Conservation (phyloP, 1,140 invertebrate genomes). For the Pantala flavescens region DNA sequence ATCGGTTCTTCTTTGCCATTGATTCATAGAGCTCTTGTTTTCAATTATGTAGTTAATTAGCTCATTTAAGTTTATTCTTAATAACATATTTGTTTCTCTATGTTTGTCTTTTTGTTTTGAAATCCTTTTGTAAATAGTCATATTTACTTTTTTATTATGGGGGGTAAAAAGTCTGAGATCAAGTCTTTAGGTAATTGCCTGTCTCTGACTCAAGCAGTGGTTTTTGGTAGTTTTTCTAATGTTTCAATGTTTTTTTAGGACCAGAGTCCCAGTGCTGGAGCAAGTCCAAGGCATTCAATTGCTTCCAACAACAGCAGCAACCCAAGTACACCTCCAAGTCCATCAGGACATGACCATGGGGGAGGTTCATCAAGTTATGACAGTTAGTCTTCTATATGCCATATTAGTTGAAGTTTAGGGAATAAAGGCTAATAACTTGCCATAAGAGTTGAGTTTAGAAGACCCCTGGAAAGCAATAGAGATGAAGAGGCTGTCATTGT, state of each 20-base stretch:
- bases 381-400: conserved; percentile 27
- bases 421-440: neutral
- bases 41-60: no score
- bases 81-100: no score
- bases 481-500: conserved; percentile 3
- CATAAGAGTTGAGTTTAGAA: neutral
- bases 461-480: neutral
- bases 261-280: conserved; percentile 32
- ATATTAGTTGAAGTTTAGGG: neutral
- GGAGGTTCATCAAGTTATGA: conserved; percentile 53
- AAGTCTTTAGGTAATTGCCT: no score
- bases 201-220: no score
- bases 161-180: no score
- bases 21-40: no score
- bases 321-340: conserved; percentile 63
- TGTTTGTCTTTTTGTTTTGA: no score
- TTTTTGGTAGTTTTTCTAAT: neutral
- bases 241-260: conserved; percentile 32
- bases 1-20: no score
- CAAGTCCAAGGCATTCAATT: conserved; percentile 62
- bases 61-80: no score
- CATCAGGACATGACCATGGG: conserved; percentile 53
- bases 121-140: no score
- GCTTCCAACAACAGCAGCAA: conserved; percentile 73
- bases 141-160: no score